phyloP scores from a whole-genome alignment of 2,797 vertebrate genomes.

The Echiichthys vipera region DNA sequence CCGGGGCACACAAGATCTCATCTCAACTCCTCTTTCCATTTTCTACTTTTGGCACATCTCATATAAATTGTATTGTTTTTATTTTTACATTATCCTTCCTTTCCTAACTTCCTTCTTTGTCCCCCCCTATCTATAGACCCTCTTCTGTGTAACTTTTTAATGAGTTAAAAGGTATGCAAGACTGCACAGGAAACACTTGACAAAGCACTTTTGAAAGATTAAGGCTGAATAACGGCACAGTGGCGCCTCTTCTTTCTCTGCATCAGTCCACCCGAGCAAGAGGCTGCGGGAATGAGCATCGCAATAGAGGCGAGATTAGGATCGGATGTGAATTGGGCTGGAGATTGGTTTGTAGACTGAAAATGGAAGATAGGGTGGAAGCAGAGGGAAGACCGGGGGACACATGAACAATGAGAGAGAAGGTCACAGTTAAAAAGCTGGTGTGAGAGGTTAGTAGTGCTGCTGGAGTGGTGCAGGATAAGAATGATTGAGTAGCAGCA shows the following conservation, averaged over 20 bases:
- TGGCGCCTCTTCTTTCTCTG: constrained; percentile 48
- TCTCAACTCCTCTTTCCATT: constrained; percentile 69
- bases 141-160: constrained; percentile 74
- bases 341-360: constrained; percentile 80
- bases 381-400: constrained; percentile 59
- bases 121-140: constrained; percentile 39
- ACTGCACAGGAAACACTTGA: constrained; percentile 71
- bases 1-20: constrained; percentile 71
- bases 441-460: constrained; percentile 31
- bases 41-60: constrained; percentile 72
- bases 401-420: constrained; percentile 71
- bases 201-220: constrained; percentile 80
- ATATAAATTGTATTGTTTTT: constrained; percentile 71
- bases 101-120: background rate
- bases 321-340: constrained; percentile 82
- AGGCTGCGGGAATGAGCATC: constrained; percentile 68
- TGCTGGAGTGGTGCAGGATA: constrained; percentile 21
- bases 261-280: constrained; percentile 59
- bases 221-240: constrained; percentile 67
- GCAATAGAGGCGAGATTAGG: constrained; percentile 80
- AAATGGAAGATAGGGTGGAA: constrained; percentile 71
- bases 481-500: constrained; percentile 40
- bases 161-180: constrained; percentile 74
- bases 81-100: constrained; percentile 29
- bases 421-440: constrained; percentile 72